These are phyloP conservation scores for Varecia variegata DNA, from an alignment of 2,797 vertebrate genomes.

Conservation along the genomic window DNA sequence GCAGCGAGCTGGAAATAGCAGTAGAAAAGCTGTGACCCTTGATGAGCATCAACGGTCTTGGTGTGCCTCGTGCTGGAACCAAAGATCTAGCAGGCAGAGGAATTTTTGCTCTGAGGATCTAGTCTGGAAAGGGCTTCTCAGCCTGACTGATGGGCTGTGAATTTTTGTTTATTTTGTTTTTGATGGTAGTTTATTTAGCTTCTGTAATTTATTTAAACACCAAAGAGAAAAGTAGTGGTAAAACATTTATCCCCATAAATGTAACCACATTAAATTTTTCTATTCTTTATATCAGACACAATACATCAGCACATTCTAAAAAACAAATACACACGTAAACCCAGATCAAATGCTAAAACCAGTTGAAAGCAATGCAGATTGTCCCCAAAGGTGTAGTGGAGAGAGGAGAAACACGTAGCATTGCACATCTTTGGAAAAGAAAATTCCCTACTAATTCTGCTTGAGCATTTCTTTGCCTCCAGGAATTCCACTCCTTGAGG, in stretches of 20 bases:
- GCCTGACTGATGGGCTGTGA: background rate
- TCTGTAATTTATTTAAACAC: background rate
- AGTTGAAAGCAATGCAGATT: background rate
- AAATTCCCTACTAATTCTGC: background rate
- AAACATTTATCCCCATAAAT: background rate
- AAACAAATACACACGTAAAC: background rate
- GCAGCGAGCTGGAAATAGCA: background rate
- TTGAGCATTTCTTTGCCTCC: background rate
- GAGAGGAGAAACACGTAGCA: background rate
- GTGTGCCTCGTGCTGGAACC: accelerated
- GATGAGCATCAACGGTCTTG: background rate
- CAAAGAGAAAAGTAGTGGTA: background rate
- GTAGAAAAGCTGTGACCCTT: too few species aligned
- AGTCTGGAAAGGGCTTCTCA: background rate
- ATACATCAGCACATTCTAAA: background rate
- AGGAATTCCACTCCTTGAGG: background rate
- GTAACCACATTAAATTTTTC: background rate
- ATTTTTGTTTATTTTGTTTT: background rate
- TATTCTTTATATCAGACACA: background rate
- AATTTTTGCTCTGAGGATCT: background rate
- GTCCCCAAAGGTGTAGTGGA: too few species aligned
- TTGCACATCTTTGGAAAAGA: background rate
- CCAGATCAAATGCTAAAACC: background rate
- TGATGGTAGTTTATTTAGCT: background rate
- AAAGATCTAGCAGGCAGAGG: background rate